A percentile compares a stretch with the other conserved stretches of the same genome.
These are phyloP conservation scores for Paratilapia polleni DNA, from an alignment of 2,113 vertebrate genomes.

Conservation along the genomic window DNA sequence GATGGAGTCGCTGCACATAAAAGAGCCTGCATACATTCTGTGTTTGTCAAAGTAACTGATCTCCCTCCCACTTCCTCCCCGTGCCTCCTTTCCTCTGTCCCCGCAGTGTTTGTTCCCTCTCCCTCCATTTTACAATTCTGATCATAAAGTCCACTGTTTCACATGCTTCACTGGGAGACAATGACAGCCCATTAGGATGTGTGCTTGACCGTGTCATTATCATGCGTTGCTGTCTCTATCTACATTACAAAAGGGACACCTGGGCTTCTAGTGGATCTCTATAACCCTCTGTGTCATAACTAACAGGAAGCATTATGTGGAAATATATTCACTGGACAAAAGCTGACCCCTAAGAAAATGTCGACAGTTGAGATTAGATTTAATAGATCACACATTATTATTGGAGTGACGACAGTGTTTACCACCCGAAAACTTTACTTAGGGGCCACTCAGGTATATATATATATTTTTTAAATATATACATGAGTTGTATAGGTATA, in stretches of 20 bases:
- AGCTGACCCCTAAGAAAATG: not conserved
- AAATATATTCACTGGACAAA: not conserved
- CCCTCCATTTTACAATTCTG: conserved; percentile 42
- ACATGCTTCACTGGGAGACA: conserved; percentile 42
- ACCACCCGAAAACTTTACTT: not conserved
- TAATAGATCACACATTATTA: not conserved
- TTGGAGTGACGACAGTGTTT: not conserved
- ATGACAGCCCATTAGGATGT: conserved; percentile 54
- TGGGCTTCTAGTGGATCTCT: conserved; percentile 22
- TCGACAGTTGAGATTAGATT: conserved; percentile 1
- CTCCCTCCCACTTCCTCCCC: conserved; percentile 8
- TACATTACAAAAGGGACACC: conserved; percentile 71
- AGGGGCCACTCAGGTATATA: not conserved
- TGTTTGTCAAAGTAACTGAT: conserved; percentile 34
- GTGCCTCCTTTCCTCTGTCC: not conserved
- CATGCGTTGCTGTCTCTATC: conserved; percentile 35
- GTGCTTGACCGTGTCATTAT: conserved; percentile 66
- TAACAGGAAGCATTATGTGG: not conserved
- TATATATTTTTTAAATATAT: too few relatives aligned
- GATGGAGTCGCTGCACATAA: not conserved
- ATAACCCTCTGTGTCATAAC: not conserved
- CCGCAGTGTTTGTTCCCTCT: not conserved
- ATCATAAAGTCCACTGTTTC: conserved; percentile 30
- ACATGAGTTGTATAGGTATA: too few relatives aligned
- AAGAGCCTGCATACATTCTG: conserved; percentile 11